A percentile compares a stretch with the other conserved stretches of the same genome.
These are phyloP conservation scores for Camelus bactrianus DNA, from an alignment of 2,113 vertebrate genomes.

Conservation along the genomic window DNA sequence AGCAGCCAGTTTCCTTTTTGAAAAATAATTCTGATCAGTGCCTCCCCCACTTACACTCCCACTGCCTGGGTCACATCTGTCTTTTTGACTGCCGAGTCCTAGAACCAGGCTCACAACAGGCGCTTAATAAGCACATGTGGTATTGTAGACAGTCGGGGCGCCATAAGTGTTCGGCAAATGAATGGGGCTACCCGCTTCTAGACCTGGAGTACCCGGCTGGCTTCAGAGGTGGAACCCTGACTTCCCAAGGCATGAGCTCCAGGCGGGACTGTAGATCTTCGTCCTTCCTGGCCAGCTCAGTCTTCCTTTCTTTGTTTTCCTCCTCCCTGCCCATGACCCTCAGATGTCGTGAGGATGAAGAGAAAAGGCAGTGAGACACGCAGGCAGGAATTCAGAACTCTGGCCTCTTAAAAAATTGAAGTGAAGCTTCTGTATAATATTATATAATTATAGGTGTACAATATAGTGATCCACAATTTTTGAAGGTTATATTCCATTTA, in stretches of 20 bases:
- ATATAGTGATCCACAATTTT: not conserved
- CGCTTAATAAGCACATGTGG: not conserved
- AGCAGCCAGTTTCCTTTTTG: not conserved
- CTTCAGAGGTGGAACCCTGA: not conserved
- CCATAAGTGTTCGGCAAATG: not conserved
- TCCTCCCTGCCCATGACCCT: not conserved
- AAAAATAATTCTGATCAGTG: not conserved
- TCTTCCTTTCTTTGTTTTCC: not conserved
- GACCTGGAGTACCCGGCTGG: not conserved
- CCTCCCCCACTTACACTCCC: not conserved
- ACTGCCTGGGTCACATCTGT: not conserved
- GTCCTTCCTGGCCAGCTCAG: not conserved
- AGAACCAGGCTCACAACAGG: not conserved
- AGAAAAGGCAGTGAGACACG: not conserved
- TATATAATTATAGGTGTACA: not conserved
- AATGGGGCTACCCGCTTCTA: not conserved
- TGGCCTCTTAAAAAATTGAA: not conserved
- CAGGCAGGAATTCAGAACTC: not conserved
- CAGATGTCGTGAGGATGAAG: not conserved
- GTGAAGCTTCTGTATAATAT: not conserved
- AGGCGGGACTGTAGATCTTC: not conserved
- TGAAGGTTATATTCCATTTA: not conserved
- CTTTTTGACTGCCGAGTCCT: not conserved
- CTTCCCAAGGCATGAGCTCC: not conserved
- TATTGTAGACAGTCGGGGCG: not conserved